These are phyloP conservation scores for Hyperoodon ampullatus DNA, from an alignment of 2,113 vertebrate species.

Conservation along the genomic window DNA sequence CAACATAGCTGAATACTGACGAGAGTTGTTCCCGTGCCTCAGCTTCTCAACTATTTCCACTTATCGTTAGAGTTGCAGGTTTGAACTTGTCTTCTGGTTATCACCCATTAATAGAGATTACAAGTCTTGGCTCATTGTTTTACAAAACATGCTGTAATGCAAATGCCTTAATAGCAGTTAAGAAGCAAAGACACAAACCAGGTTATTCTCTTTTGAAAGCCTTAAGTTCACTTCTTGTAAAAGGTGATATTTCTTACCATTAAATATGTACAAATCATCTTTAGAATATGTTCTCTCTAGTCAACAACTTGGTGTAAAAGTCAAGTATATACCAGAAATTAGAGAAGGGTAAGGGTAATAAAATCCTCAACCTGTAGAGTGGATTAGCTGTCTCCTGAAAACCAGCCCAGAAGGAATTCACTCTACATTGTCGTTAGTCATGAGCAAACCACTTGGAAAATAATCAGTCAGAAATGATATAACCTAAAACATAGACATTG, in stretches of 20 bases:
- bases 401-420: neutral
- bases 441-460: neutral
- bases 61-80: neutral
- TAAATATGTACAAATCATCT: neutral
- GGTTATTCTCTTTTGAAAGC: neutral
- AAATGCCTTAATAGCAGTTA: neutral
- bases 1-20: neutral
- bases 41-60: neutral
- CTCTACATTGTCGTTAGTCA: neutral
- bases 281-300: neutral
- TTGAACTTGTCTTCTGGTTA: neutral
- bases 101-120: neutral
- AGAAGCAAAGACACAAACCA: conserved; percentile 1
- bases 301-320: neutral
- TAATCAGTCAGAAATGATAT: neutral
- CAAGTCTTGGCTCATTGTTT: neutral
- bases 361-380: neutral
- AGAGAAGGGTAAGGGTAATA: neutral
- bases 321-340: neutral
- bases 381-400: neutral
- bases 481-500: neutral
- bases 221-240: neutral
- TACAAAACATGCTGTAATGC: neutral
- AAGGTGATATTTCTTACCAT: neutral
- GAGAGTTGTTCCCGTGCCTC: neutral